Evolutionary conservation across 1,140 invertebrate species (phyloP).

Genomic region (Drosophila carrolli): DNA sequence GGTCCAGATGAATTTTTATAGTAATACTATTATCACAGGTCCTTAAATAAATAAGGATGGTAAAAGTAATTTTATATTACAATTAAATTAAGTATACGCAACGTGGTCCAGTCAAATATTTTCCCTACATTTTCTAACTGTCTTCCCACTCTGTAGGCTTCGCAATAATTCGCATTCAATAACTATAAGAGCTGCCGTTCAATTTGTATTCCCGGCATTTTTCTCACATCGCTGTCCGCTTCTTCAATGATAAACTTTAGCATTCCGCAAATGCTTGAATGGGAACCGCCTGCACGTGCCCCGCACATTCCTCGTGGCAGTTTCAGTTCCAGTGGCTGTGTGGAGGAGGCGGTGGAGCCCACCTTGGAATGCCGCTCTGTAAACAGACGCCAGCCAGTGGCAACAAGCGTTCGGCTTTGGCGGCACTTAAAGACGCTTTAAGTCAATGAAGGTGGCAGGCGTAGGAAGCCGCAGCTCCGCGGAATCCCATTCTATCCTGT

Average conservation of each 20-base stretch:
- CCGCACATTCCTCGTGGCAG: constrained; percentile 22
- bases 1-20: no score
- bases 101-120: background rate
- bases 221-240: constrained; percentile 15
- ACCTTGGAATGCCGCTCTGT: constrained; percentile 59
- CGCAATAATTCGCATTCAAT: constrained; percentile 26
- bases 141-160: constrained; percentile 2
- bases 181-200: constrained; percentile 22
- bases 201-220: constrained; percentile 30
- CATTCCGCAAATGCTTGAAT: constrained; percentile 23
- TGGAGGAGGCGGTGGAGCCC: background rate
- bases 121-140: background rate
- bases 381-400: constrained; percentile 50
- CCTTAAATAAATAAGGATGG: no score
- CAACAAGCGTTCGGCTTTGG: constrained; percentile 40
- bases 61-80: no score
- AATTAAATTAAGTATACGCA: no score
- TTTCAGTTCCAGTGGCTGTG: constrained; percentile 1
- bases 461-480: constrained; percentile 7
- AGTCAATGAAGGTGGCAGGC: constrained; percentile 32
- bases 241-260: constrained; percentile 34
- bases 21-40: no score
- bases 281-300: constrained; percentile 25
- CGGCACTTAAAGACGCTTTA: constrained; percentile 59
- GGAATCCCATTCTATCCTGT: constrained; percentile 40